Evolutionary conservation across 2,797 vertebrate species (phyloP), one percentile per base, ranked within the genome.

Genomic region (Aselliscus stoliczkanus): DNA sequence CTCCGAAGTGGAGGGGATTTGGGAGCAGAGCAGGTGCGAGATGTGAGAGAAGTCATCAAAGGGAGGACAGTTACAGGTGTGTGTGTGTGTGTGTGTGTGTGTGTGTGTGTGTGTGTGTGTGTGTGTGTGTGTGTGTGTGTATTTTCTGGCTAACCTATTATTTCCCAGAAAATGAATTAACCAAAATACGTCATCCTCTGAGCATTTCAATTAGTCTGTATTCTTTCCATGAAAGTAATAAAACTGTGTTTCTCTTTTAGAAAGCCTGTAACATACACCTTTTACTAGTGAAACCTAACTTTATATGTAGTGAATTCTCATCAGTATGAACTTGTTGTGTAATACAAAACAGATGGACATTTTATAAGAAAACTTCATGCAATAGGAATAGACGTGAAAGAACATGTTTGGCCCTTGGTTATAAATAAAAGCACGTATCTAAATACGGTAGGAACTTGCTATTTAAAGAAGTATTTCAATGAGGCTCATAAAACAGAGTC

Each of bases 131-230:
- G 11, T 11, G 23, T 29, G 9, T 12, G 20, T 0, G 0, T 8
- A 3, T 56, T 64, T 80, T 73, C 60, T 94, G 83, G 12, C 37
- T 95, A 93, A 76, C 65, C 65, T 56, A 3, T 39, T 94, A 87
- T 56, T 97, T 96, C 76, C 65, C 65, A 93, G 81, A 92, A 87
- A 88, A 76, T 47, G 23, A 93, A 92, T 83, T 86, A 92, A 92
- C 65, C 58, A 95, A 47, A 87, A 56, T 79, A 84, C 20, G 4
- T 96, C 84, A 95, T 97, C 84, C 88, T 93, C 58, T 76, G 84
- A 81, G 84, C 25, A 84, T 62, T 95, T 93, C 44, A n/a, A 13
- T 87, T 86, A 92, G 31, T 79, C 60, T 90, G 15, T 64, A 18
- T 64, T 47, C 50, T 89, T 90, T 94, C 67, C 17, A 4, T 94